Base-by-base conservation (phyloP, 2,797 vertebrate species). In the Pterois miles region DNA sequence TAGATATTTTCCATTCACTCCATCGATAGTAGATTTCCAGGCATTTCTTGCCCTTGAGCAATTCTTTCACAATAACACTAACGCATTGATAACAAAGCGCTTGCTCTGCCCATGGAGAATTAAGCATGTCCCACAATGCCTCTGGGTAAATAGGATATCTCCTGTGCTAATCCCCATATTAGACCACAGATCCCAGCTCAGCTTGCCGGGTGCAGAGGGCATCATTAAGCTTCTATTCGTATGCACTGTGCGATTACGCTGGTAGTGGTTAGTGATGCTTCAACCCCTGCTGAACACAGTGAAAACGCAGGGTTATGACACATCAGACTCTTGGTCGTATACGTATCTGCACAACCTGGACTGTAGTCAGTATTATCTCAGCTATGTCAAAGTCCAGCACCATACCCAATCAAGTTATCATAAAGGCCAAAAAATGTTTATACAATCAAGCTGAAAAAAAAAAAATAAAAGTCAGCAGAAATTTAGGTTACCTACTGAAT, bases 151-250 rank as follows among this genome's bases (percentile, higher is more conserved):
- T 54, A 54, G 52, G 27, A 74, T 81, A 59, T 85, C 56, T 66
- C 66, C 76, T 31, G 50, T 65, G 64, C n/a, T 85, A 87, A 87
- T 89, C 83, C 83, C 67, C 60, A 74, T 72, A 84, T 70, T 78
- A 78, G 81, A 76, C 76, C 59, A 25, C 56, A 73, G 48, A 38
- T 74, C 50, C 64, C 5, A 6, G 60, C 66, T 76, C 46, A 62
- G 65, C 75, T 74, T 60, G 18, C 25, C 62, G 56, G 68, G 78
- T 81, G 76, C 77, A 63, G 73, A 71, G 71, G 53, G 48, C 77
- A 73, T 81, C 77, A 85, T 86, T 74, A 66, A 82, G 75, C 90
- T 80, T 65, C 33, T 48, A 82, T 81, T 79, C 63, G 25, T 60
- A n/a, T 60, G 63, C 63, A 38, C 53, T 50, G 52, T 48, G 63